Evolutionary conservation across 2,888 invertebrate species (phyloP), one percentile per base, ranked within the genome.

Genomic region (Sinohyriopsis cumingii): DNA sequence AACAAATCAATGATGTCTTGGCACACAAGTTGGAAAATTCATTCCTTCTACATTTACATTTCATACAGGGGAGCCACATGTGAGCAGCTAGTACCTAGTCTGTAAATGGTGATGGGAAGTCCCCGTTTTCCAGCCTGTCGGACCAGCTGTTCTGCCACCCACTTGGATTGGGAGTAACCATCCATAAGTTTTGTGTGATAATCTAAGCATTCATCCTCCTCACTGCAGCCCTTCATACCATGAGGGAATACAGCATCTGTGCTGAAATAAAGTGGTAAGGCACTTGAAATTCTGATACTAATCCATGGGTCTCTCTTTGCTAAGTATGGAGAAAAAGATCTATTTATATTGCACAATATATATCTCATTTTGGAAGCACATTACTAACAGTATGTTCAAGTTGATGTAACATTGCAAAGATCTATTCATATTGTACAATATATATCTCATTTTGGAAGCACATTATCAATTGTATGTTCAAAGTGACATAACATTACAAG

Each of bases 81-180:
- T 15, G 63, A 54, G 20, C 45, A 20, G 18, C 54, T 5, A 80
- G 61, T 83, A 87, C 91, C 91, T 72, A 89, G 81, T 69, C 91
- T 83, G 77, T 91, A 91, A 63, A 91, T 88, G 55, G 87, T 83
- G 24, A 87, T 86, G 33, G 91, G 90, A 28, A 91, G 81, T 22
- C 91, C 91, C 63, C 89, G 80, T 45, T 84, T 76, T 63, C 83
- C 85, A 0, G 90, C 89, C 61, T 83, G 74, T 59, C 75, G 69
- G 18, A 91, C 86, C 54, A 91, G 82, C 73, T 90, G 90, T 71
- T 91, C 91, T 6, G 91, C 91, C 45, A 91, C 90, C 89, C 90
- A 91, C 76, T 91, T 91, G 25, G 88, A 86, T 79, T 91, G 90
- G 12, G 88, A 87, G 79, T 91, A 91, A 33, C 91, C 91, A 76